Conservation (phyloP, 2,113 vertebrate species). For the Brachyhypopomus occidentalis region DNA sequence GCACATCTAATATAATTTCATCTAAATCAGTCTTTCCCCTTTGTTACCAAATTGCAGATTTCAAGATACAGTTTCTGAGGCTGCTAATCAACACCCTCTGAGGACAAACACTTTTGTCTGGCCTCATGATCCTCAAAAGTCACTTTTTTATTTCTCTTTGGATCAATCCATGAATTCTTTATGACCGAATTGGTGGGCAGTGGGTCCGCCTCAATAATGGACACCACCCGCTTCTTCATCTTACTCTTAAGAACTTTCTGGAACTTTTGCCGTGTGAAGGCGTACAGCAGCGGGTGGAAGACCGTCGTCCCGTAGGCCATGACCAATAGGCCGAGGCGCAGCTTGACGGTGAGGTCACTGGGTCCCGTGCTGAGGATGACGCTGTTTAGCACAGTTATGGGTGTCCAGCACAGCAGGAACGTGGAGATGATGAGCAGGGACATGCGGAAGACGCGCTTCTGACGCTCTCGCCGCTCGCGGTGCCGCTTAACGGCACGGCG, state of each 20-base stretch:
- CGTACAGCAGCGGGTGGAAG: conserved; percentile 94
- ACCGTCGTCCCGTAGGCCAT: conserved; percentile 97
- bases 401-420: conserved; percentile 96
- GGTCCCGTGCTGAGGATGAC: conserved; percentile 90
- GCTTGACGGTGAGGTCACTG: conserved; percentile 86
- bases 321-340: conserved; percentile 91
- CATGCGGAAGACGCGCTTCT: conserved; percentile 93
- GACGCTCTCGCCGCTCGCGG: conserved; percentile 87
- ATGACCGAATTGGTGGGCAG: conserved; percentile 90
- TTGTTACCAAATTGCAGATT: conserved; percentile 57
- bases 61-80: conserved; percentile 37
- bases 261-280: conserved; percentile 96
- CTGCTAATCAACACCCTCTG: conserved; percentile 68
- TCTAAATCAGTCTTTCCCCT: conserved; percentile 65
- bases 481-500: conserved; percentile 91
- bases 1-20: conserved; percentile 58
- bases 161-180: conserved; percentile 94
- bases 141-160: conserved; percentile 88
- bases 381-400: conserved; percentile 93
- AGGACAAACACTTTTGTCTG: conserved; percentile 87
- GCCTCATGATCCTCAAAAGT: conserved; percentile 87
- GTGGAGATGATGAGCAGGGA: conserved; percentile 95
- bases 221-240: conserved; percentile 96
- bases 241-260: conserved; percentile 96
- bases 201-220: conserved; percentile 91